phyloP scores from a whole-genome alignment of 1,140 invertebrate species.

The Alviniconcha marisindica region DNA sequence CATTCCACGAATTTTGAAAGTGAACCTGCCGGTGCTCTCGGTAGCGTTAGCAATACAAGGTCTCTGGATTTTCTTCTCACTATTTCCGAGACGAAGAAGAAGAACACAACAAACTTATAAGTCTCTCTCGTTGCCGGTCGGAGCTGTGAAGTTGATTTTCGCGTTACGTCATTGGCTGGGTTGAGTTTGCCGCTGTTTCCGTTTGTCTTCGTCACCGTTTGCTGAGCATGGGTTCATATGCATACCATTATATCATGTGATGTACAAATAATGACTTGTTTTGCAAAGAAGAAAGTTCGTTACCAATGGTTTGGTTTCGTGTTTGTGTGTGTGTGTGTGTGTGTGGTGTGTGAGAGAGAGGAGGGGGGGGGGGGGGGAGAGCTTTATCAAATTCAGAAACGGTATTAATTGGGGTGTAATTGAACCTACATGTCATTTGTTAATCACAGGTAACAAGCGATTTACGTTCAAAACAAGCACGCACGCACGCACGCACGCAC shows the following conservation, averaged over 20 bases:
- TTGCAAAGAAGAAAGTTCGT: neutral
- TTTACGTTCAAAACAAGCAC: neutral
- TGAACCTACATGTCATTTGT: neutral
- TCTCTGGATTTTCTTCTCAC: too few species aligned
- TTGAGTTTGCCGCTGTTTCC: neutral
- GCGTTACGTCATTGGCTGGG: too few species aligned
- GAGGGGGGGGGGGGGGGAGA: neutral
- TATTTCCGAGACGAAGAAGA: too few species aligned
- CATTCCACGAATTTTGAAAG: too few species aligned
- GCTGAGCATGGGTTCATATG: neutral
- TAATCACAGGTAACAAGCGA: neutral
- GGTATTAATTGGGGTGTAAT: neutral
- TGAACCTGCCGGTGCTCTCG: too few species aligned
- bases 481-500: neutral
- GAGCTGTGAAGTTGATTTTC: too few species aligned
- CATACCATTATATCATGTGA: neutral
- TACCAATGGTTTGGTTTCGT: neutral
- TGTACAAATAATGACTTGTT: neutral
- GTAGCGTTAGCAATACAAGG: too few species aligned
- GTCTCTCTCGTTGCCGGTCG: too few species aligned
- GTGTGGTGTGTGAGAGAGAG: neutral
- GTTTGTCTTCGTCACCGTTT: too few species aligned
- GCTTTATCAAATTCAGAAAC: neutral
- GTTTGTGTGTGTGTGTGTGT: conserved; percentile 22
- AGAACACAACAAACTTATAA: too few species aligned